Evolutionary conservation across 2,888 invertebrate species (phyloP).

Genomic region (Epinotia nisella): DNA sequence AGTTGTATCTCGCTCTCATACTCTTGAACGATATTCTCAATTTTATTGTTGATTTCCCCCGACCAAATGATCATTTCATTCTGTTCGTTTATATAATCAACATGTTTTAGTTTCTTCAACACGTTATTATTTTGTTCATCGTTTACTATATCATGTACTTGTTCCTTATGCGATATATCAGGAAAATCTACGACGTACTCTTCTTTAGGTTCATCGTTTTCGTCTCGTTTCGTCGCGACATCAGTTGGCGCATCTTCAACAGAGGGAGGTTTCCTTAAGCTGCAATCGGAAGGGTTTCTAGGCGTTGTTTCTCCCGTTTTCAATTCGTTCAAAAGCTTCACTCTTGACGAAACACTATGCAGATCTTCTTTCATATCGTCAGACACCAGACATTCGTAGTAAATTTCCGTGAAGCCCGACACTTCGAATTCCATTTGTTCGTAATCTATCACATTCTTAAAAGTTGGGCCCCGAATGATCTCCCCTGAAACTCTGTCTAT

Average conservation of each 20-base stretch:
- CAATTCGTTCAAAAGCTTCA: conserved; percentile 68
- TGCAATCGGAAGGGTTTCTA: conserved; percentile 53
- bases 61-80: conserved; percentile 68
- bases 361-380: conserved; percentile 69
- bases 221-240: not conserved
- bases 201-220: conserved; percentile 44
- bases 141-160: conserved; percentile 18
- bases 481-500: conserved; percentile 75
- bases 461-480: conserved; percentile 70
- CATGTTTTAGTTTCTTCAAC: conserved; percentile 66
- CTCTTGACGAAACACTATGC: conserved; percentile 70
- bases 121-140: conserved; percentile 55
- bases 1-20: conserved; percentile 46
- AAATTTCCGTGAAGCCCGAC: conserved; percentile 74
- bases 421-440: conserved; percentile 75
- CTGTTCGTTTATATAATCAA: conserved; percentile 62
- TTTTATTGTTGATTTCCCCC: conserved; percentile 57
- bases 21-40: conserved; percentile 47
- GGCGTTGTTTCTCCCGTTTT: conserved; percentile 64
- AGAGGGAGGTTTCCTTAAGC: conserved; percentile 49
- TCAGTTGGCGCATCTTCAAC: conserved; percentile 11
- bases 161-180: conserved; percentile 38
- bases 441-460: conserved; percentile 77
- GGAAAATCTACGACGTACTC: conserved; percentile 10
- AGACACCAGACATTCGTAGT: conserved; percentile 69